These are phyloP conservation scores for Agrochola lychnidis DNA, from an alignment of 2,888 invertebrate species.

Conservation along the genomic window DNA sequence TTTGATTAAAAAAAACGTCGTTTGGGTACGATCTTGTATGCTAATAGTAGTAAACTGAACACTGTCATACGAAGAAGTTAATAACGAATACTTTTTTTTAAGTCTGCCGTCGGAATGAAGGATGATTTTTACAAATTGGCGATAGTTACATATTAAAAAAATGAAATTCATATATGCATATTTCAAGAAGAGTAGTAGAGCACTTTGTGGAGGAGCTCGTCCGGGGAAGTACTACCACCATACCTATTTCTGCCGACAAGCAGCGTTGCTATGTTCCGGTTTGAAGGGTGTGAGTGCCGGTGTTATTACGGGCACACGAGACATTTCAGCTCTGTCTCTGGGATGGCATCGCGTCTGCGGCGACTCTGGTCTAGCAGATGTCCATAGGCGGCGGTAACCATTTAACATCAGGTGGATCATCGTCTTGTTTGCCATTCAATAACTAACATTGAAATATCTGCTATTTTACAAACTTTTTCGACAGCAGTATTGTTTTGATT, in stretches of 20 bases:
- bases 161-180: not conserved
- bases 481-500: not conserved
- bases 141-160: not conserved
- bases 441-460: not conserved
- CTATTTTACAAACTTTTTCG: not conserved
- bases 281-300: constrained; percentile 1
- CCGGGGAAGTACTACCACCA: constrained; percentile 12
- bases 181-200: constrained; percentile 17
- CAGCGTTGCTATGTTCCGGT: not conserved
- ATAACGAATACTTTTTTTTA: not conserved
- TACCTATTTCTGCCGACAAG: not conserved
- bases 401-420: not conserved
- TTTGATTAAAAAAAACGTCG: not conserved
- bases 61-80: not conserved
- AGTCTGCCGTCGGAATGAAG: constrained; percentile 2
- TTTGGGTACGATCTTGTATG: not conserved
- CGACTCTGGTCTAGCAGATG: not conserved
- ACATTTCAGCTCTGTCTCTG: constrained; percentile 3
- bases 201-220: not conserved
- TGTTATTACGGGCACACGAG: constrained; percentile 13
- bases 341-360: not conserved
- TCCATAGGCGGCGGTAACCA: no score
- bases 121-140: not conserved
- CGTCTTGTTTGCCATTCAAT: not conserved
- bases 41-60: not conserved